These are phyloP conservation scores for Labrus mixtus DNA, from an alignment of 2,113 vertebrate species.

Conservation along the genomic window DNA sequence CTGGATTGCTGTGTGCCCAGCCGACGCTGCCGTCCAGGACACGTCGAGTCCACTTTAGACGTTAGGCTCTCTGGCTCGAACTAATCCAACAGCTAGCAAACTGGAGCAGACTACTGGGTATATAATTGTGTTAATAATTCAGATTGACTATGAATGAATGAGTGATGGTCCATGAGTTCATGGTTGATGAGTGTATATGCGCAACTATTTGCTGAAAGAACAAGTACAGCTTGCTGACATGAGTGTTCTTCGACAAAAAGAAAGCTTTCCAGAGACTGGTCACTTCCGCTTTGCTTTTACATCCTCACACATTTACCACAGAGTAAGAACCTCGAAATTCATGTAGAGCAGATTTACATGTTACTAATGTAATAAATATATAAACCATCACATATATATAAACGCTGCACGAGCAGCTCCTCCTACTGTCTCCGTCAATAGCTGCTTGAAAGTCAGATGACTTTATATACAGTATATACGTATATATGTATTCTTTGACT, in stretches of 20 bases:
- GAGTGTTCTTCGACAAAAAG: conserved; percentile 30
- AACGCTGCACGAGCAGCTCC: no score
- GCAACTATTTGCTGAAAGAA: conserved; percentile 22
- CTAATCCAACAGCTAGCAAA: conserved; percentile 72
- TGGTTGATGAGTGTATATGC: conserved; percentile 41
- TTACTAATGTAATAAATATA: not conserved
- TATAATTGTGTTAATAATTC: conserved; percentile 74
- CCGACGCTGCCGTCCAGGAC: conserved; percentile 71
- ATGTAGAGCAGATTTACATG: not conserved
- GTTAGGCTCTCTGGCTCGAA: conserved; percentile 63
- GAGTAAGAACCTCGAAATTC: not conserved
- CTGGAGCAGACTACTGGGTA: conserved; percentile 64
- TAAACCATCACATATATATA: no score
- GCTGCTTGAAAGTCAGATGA: no score
- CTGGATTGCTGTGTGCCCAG: conserved; percentile 68
- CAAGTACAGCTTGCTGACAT: conserved; percentile 25
- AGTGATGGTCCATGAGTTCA: conserved; percentile 33
- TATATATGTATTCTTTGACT: conserved; percentile 8
- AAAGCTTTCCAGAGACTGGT: conserved; percentile 13
- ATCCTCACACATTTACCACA: conserved; percentile 9
- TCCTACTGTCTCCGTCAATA: no score
- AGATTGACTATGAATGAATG: conserved; percentile 60
- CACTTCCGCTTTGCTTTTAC: conserved; percentile 11
- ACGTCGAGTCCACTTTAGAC: conserved; percentile 74
- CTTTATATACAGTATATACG: no score